Base-by-base conservation (phyloP, 92 coral and sea anemone genomes). In the Phenganax stokvisi region DNA sequence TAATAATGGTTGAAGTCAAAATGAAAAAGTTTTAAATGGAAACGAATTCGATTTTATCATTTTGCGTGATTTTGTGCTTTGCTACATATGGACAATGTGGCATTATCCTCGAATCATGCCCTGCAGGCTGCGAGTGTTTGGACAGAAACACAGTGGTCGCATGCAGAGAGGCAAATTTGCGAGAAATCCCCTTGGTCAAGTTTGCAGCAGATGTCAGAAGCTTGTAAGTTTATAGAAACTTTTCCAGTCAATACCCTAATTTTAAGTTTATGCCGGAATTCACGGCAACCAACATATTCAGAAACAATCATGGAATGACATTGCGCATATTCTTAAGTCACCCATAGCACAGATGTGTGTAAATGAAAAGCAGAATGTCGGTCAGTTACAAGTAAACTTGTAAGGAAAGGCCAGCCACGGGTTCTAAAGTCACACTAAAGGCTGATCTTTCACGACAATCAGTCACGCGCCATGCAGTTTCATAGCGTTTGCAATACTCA, bases 111-210 rank as follows among this genome's bases (percentile, higher is more conserved):
- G 72, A 62, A 9, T 66, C 86, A 20, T 91, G 97, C 74, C 92
- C 97, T 3, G 77, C 72, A 12, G 84, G 84, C 30, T 91, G 96
- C 62, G 89, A 74, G 59, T 91, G 96, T 69, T 75, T 72, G 51
- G 85, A 77, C 7, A 84, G 82, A 51, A 79, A 87, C 67, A 80
- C 90, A 1, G 81, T 86, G n/a, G 85, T 90, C 17, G 85, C 76
- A 84, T 90, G 93, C 80, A 83, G 85, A 59, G 89, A 81, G 25
- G 84, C 89, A 63, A 81, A 85, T 11, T 76, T 88, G 74, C 72
- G 63, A 7, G 87, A 80, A 62, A 81, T 90, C 27, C 93, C 93
- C 9, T 72, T 54, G 60, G 55, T 90, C 17, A 74, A 80, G 47
- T 88, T 87, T 51, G 83, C 89, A n/a, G 56, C 75, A 29, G 80